Evolutionary conservation across 2,888 invertebrate species (phyloP), one percentile per base, ranked within the genome.

Genomic region (Tinea semifulvella): DNA sequence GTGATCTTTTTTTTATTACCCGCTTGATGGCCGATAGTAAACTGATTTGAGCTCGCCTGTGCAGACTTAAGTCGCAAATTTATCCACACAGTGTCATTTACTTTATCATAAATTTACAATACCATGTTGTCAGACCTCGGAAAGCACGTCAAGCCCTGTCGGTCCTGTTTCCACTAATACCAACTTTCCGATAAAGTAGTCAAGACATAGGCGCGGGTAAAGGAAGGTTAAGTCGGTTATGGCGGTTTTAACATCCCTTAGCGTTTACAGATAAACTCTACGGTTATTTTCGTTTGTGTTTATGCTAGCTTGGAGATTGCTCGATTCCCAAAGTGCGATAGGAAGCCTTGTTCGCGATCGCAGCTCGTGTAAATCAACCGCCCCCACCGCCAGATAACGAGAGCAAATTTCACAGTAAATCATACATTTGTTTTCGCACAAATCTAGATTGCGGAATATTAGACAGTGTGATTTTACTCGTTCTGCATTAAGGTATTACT

Each of bases 341-440:
- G 20, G 22, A 22, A 18, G 22, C 40, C 40, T 22, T 22, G 40
- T 22, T n/a, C 40, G 40, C 40, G 40, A 40, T 22, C 36, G 36
- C 18, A 11, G 16, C 22, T 40, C 42, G 44, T 47, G 47, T 47
- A 47, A 47, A 47, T 47, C 47, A 47, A 47, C 36, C 45, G 28
- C 45, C 46, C 47, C 36, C 13, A 43, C 11, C 19, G 27, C 26
- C 26, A 47, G 47, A 47, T 47, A 47, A 45, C 47, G 47, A 42
- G 43, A 42, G 44, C 16, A 40, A 47, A 43, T 42, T 45, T 45
- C 28, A 19, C 44, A 25, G 44, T 47, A 44, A 47, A 47, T 47
- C 47, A 47, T 45, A 38, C 42, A 47, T 47, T 39, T 42, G 45
- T 45, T 42, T 35, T 42, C 43, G 17, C 18, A 35, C 35, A 44